Conservation (phyloP, 2,113 vertebrate species). For the Corvus moneduloides region DNA sequence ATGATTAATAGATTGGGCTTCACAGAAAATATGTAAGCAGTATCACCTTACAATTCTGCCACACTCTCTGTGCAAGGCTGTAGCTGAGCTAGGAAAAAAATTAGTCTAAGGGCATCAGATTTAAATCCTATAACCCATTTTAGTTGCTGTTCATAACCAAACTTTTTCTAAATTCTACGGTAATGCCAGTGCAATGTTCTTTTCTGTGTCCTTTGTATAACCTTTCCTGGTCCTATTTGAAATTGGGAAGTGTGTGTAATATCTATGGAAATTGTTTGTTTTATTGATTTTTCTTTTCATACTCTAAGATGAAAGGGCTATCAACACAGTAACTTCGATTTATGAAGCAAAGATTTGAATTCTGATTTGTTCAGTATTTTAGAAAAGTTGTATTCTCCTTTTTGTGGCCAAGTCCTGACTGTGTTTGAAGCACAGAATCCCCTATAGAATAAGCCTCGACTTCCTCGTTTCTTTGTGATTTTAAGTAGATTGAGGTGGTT, state of each 20-base stretch:
- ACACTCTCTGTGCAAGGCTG: neutral
- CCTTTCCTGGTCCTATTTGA: neutral
- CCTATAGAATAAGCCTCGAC: neutral
- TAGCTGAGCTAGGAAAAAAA: neutral
- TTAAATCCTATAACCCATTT: neutral
- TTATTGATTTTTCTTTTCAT: constrained; percentile 19
- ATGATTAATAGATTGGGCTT: fast-evolving
- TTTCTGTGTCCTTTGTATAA: neutral
- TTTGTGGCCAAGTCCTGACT: neutral
- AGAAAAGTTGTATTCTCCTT: neutral
- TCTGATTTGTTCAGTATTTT: neutral
- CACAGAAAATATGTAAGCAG: neutral
- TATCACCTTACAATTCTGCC: neutral
- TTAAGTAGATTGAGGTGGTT: neutral
- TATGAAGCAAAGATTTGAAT: constrained; percentile 30
- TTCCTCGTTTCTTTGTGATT: neutral
- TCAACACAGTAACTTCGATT: neutral
- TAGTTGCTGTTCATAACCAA: neutral
- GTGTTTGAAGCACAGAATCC: neutral
- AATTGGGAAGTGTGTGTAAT: neutral
- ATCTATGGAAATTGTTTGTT: neutral
- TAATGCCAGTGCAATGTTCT: neutral
- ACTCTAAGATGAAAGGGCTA: neutral
- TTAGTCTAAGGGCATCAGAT: neutral
- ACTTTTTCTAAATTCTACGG: neutral